Base-by-base conservation (phyloP, 2,888 invertebrate genomes). In the Philereme vetulata region DNA sequence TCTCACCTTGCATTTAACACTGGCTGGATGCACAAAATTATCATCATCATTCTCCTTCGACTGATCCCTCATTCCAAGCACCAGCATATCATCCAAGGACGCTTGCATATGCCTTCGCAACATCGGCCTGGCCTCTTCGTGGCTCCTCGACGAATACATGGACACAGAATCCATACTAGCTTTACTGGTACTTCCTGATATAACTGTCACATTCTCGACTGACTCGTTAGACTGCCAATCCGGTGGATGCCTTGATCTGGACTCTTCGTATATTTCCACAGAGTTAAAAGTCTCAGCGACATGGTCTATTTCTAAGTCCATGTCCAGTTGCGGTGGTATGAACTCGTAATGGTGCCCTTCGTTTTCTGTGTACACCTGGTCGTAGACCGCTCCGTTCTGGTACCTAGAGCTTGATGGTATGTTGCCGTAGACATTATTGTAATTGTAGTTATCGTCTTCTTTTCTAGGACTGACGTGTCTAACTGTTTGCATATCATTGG, bases 11-110 rank as follows among this genome's bases (percentile, higher is more conserved):
- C 72, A 86, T 70, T 91, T 90, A 50, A 93, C 72, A 66, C 80
- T 84, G 0, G 80, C 80, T 0, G 93, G 93, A 64, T 91, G 93
- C 4, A 93, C 76, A 68, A 93, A 93, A 44, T 88, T 84, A 68
- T 85, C 84, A 35, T 89, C 88, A 56, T 92, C 88, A 57, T 83
- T 79, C 11, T 70, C 72, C 0, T 68, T 71, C 0, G 76, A 72
- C 3, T 77, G 74, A 1, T 85, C 83, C 3, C 83, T 72, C 11
- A 86, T 45, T 0, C 93, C 87, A 45, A 94, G 76, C 69, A 94
- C 88, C 8, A 94, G 88, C 79, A 94, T 94, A 69, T 94, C 94
- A 64, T 94, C 94, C 71, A 94, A 81, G 0, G 94, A 94, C 5
- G 92, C 90, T 65, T 91, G 93, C 69, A 93, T 68, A 40, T 87